Conservation (phyloP, 2,797 vertebrate species). For the Luscinia megarhynchos region DNA sequence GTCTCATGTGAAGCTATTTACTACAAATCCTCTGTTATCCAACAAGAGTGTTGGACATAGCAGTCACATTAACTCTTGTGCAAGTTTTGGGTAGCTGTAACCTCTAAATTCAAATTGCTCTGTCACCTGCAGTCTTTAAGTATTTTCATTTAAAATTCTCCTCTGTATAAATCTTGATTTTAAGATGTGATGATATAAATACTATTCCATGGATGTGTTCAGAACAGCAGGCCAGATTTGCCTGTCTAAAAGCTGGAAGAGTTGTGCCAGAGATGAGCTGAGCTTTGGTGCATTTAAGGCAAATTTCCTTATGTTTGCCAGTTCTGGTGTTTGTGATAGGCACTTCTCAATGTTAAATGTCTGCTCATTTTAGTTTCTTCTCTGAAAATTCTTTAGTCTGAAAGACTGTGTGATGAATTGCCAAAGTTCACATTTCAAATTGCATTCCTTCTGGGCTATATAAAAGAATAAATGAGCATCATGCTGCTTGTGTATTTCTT, state of each 20-base stretch:
- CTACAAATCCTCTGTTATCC: neutral
- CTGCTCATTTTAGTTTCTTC: constrained; percentile 9
- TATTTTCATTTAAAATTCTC: neutral
- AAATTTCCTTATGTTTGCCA: neutral
- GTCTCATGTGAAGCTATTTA: neutral
- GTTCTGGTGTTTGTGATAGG: constrained; percentile 7
- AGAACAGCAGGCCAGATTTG: neutral
- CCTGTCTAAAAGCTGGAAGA: neutral
- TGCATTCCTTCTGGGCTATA: constrained; percentile 45
- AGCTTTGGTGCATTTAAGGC: neutral
- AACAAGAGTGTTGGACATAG: accelerated
- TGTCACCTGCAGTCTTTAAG: neutral
- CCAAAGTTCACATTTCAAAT: constrained; percentile 52
- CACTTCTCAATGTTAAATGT: neutral
- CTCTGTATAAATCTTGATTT: neutral
- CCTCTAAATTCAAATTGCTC: neutral
- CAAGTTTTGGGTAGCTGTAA: neutral
- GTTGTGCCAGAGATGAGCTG: neutral
- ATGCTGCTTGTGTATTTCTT: constrained; percentile 47
- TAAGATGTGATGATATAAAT: neutral
- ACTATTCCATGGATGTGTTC: neutral
- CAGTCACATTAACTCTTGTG: accelerated
- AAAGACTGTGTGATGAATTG: constrained; percentile 30
- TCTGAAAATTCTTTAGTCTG: constrained; percentile 39
- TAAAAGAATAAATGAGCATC: constrained; percentile 51